Conservation (phyloP, 2,113 vertebrate species). For the Mobula birostris region DNA sequence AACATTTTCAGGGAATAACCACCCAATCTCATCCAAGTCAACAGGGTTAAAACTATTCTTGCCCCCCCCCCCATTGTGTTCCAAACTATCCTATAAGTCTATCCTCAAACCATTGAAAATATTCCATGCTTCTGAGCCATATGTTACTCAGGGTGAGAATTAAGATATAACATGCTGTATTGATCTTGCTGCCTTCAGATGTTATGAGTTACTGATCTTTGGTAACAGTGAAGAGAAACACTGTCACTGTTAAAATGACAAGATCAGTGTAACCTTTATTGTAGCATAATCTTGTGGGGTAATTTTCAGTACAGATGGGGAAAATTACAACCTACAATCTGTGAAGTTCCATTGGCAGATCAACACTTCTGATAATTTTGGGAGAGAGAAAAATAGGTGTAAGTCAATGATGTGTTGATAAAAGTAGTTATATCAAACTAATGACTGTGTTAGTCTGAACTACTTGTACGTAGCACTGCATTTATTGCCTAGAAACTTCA, state of each 20-base stretch:
- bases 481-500: background rate
- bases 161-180: background rate
- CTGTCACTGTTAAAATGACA: background rate
- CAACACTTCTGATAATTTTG: background rate
- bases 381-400: background rate
- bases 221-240: background rate
- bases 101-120: background rate
- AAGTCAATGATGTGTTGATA: slow-evolving; percentile 7
- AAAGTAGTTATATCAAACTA: background rate
- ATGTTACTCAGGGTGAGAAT: background rate
- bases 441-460: background rate
- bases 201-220: background rate
- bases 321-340: slow-evolving; percentile 19
- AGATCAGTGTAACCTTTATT: slow-evolving; percentile 13
- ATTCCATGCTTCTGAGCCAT: background rate
- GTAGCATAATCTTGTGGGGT: background rate
- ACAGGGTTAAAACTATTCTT: background rate
- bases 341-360: background rate
- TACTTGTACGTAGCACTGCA: background rate
- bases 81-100: background rate
- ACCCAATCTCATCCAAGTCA: background rate
- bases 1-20: no score
- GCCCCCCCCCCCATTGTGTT: background rate
- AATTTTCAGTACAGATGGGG: slow-evolving; percentile 2
- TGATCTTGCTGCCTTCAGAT: background rate